Base-by-base conservation (phyloP, 2,888 invertebrate species). In the Cephus pulcher region DNA sequence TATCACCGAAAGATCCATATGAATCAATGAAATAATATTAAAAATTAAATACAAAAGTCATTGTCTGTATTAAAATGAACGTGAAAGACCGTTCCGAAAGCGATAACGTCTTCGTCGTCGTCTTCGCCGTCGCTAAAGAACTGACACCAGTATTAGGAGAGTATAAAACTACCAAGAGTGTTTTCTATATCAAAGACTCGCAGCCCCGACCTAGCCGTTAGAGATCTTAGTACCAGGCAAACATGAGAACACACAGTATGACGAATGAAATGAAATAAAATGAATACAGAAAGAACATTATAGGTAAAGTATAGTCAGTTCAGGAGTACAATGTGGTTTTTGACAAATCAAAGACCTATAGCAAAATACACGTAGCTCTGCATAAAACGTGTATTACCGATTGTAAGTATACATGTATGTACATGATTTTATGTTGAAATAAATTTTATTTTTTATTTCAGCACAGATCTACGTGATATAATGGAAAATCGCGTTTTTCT, bases 141-240 rank as follows among this genome's bases (percentile, higher is more conserved):
- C 75, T 69, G 78, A 75, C 78, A 78, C 75, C 71, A 74, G 75
- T 78, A 34, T 37, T 40, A 70, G 75, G 75, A 34, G 69, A 78
- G 75, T 71, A 78, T 78, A 34, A 75, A 33, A 11, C 35, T 30
- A n/a, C 15, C 23, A 35, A 23, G 33, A 40, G 69, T 69, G 68
- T 34, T 33, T 33, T 75, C 40, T 12, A 35, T 70, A 37, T 75
- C 75, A 69, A 69, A 32, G 4, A 68, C 11, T 75, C 69, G 75
- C 75, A 78, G 75, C 78, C 78, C 78, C 78, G 78, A 78, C 78
- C 78, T 78, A 78, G 75, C 78, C 68, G 70, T 70, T 75, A 78
- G 71, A 78, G 78, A 78, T 78, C 78, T 33, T n/a, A 35, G n/a
- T 75, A 75, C 33, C 78, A 78, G 75, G 75, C 34, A 12, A 75